phyloP scores from a whole-genome alignment of 2,113 vertebrate species.

The Chloebia gouldiae region DNA sequence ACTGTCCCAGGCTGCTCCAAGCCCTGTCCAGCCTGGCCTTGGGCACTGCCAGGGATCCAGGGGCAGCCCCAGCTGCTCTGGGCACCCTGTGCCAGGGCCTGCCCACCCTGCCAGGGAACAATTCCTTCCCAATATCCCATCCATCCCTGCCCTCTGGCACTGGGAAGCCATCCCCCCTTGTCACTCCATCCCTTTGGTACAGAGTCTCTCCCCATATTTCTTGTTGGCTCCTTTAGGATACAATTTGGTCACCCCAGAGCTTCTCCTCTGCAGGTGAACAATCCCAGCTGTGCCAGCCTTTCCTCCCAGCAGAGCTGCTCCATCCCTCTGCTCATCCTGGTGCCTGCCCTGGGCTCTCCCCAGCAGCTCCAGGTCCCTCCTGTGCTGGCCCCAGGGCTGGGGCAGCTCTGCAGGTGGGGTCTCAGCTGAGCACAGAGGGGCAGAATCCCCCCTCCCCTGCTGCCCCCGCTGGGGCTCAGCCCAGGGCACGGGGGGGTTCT shows the following conservation, averaged over 20 bases:
- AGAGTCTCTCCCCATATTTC: neutral
- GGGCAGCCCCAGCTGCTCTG: neutral
- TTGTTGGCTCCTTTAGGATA: accelerated
- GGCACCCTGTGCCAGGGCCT: neutral
- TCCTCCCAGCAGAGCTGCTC: neutral
- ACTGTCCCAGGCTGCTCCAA: neutral
- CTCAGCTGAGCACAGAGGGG: neutral
- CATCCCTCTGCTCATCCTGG: neutral
- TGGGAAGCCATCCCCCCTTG: neutral
- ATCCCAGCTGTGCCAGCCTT: neutral
- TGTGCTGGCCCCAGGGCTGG: neutral
- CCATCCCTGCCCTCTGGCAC: accelerated
- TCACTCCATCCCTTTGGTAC: accelerated
- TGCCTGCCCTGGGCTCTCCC: neutral
- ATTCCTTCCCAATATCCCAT: neutral
- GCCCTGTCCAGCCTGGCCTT: neutral
- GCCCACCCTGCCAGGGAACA: neutral
- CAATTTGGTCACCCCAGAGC: accelerated
- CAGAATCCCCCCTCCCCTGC: neutral
- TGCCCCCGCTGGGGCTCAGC: neutral
- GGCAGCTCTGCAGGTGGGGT: neutral
- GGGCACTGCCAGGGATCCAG: neutral
- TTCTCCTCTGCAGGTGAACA: neutral
- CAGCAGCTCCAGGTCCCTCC: neutral
- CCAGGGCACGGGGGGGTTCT: neutral